Percentiles rank a stretch among this genome's conserved stretches.
These are phyloP conservation scores for Danionella dracula DNA, from an alignment of 2,797 vertebrate genomes.

Conservation along the genomic window DNA sequence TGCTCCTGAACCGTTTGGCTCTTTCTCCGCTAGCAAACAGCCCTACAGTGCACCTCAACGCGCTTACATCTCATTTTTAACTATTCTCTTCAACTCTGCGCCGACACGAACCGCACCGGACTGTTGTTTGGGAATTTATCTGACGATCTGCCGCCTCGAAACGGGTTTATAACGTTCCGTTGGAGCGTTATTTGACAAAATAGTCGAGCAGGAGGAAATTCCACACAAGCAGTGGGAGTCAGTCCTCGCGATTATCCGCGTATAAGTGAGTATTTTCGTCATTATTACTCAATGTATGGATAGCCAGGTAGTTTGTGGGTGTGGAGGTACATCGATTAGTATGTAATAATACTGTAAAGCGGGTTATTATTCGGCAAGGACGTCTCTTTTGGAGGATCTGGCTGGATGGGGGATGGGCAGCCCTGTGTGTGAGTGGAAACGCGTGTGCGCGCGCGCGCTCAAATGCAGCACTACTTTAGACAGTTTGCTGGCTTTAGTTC, in stretches of 20 bases:
- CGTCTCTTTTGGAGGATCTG: constrained; percentile 56
- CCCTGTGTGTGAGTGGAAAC: constrained; percentile 19
- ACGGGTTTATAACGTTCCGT: constrained; percentile 65
- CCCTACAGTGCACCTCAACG: constrained; percentile 76
- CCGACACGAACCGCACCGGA: constrained; percentile 55
- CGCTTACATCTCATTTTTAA: constrained; percentile 64
- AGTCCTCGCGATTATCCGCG: constrained; percentile 65
- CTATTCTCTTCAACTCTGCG: constrained; percentile 54
- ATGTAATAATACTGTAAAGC: constrained; percentile 23
- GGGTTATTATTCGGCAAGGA: constrained; percentile 13
- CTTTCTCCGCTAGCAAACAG: constrained; percentile 86
- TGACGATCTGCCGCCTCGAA: constrained; percentile 51
- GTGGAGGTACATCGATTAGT: not conserved
- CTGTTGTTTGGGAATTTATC: constrained; percentile 64
- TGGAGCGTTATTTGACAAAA: constrained; percentile 62
- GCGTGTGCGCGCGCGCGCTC: constrained; percentile 42
- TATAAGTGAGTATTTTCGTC: constrained; percentile 66
- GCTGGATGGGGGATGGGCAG: constrained; percentile 73
- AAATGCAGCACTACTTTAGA: constrained; percentile 19
- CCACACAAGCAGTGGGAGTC: constrained; percentile 72
- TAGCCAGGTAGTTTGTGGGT: not conserved
- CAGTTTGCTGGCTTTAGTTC: not conserved
- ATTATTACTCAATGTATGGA: constrained; percentile 27
- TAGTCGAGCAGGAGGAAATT: constrained; percentile 69
- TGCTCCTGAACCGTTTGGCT: constrained; percentile 89